phyloP scores from a whole-genome alignment of 2,113 vertebrate species.

The Microcebus griseorufus region DNA sequence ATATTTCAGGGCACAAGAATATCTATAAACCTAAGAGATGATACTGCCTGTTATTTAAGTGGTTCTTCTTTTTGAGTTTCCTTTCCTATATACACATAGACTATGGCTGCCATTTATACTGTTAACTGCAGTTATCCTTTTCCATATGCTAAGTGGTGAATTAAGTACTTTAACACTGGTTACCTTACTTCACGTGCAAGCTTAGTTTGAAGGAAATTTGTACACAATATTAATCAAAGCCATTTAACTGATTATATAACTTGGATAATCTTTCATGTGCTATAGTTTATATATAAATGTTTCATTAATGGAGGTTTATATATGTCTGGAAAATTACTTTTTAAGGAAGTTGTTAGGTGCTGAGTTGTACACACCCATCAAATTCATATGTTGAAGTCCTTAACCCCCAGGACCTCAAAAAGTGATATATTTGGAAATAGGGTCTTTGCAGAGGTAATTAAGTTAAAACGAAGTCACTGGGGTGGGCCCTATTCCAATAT shows the following conservation, averaged over 20 bases:
- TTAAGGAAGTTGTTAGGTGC: background rate
- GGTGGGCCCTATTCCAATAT: background rate
- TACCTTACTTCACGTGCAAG: background rate
- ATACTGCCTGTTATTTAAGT: background rate
- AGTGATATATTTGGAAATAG: background rate
- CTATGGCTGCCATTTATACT: background rate
- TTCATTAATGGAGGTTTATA: background rate
- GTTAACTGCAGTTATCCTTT: background rate
- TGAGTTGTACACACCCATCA: background rate
- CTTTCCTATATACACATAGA: background rate
- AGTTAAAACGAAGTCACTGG: background rate
- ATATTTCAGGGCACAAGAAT: background rate
- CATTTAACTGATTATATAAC: background rate
- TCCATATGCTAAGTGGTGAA: background rate
- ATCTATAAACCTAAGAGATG: background rate
- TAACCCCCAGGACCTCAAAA: background rate
- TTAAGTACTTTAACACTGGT: background rate
- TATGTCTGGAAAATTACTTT: background rate
- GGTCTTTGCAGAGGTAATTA: background rate
- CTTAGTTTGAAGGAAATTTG: background rate
- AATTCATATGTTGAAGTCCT: background rate
- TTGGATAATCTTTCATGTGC: background rate
- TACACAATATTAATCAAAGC: background rate
- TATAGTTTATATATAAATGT: background rate
- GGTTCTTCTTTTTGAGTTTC: background rate